Evolutionary conservation across 1,140 invertebrate species (phyloP).

Genomic region (Drosophila sp.): DNA sequence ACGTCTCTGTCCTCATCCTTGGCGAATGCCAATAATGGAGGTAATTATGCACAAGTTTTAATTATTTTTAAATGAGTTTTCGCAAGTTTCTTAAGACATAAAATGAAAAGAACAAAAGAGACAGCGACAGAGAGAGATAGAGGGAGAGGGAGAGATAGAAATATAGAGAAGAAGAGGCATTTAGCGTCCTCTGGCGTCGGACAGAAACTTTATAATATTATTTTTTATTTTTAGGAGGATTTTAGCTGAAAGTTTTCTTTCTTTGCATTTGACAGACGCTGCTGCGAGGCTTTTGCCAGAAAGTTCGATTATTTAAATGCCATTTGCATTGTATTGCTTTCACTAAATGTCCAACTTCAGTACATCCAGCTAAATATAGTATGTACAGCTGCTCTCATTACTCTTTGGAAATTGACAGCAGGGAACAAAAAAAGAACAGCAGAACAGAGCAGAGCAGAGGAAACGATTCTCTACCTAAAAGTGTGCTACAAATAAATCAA

Average conservation of each 20-base stretch:
- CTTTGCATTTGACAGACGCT: conserved; percentile 57
- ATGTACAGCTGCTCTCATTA: conserved; percentile 9
- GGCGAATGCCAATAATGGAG: conserved; percentile 84
- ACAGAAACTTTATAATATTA: conserved; percentile 53
- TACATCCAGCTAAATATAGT: conserved; percentile 3
- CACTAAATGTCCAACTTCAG: conserved; percentile 45
- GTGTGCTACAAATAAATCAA: neutral
- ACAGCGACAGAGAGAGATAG: conserved; percentile 7
- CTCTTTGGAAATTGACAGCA: conserved; percentile 7
- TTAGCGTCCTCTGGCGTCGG: conserved; percentile 49
- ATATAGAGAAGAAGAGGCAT: conserved; percentile 32
- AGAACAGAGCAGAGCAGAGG: neutral
- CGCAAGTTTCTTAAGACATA: conserved; percentile 57
- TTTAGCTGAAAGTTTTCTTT: conserved; percentile 53
- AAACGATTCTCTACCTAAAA: neutral
- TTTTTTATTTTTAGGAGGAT: conserved; percentile 35
- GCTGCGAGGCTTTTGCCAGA: conserved; percentile 25
- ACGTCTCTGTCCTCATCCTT: conserved; percentile 78
- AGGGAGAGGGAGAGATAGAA: conserved; percentile 12
- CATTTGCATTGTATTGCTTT: conserved; percentile 42
- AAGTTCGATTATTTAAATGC: conserved; percentile 57
- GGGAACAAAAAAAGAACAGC: neutral
- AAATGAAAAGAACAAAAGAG: neutral
- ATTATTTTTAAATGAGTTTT: conserved; percentile 85
- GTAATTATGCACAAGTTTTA: conserved; percentile 85